A percentile compares a stretch with the other conserved stretches of the same genome.
These are phyloP conservation scores for Ganaspis brasiliensis DNA, from an alignment of 2,888 invertebrate genomes.

Conservation along the genomic window DNA sequence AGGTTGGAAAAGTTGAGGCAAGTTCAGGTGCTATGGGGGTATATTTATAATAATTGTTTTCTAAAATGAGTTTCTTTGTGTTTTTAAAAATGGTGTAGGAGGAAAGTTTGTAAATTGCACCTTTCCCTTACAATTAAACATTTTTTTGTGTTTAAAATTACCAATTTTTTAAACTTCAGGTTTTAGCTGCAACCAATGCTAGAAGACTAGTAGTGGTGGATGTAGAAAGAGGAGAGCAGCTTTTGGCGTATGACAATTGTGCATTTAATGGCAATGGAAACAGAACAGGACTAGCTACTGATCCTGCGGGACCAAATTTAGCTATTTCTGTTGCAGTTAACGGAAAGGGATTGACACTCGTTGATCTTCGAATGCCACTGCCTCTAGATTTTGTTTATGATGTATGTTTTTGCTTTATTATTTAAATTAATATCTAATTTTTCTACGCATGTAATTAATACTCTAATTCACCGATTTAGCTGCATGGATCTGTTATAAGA, in stretches of 20 bases:
- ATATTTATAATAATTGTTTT: too few relatives aligned
- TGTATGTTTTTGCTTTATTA: conserved; percentile 69
- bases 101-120: too few relatives aligned
- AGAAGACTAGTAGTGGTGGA: conserved; percentile 81
- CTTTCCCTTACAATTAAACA: too few relatives aligned
- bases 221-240: conserved; percentile 80
- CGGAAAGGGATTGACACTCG: conserved; percentile 81
- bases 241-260: conserved; percentile 81
- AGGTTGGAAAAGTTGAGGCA: too few relatives aligned
- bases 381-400: conserved; percentile 81
- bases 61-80: too few relatives aligned
- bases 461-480: conserved; percentile 65
- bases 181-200: conserved; percentile 81
- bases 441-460: background rate
- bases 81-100: too few relatives aligned
- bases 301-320: conserved; percentile 80
- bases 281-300: conserved; percentile 80
- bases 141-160: too few relatives aligned
- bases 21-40: too few relatives aligned
- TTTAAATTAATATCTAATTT: background rate
- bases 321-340: conserved; percentile 81
- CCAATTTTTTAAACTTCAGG: too few relatives aligned
- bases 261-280: conserved; percentile 79
- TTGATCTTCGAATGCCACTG: conserved; percentile 81
- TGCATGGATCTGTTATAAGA: conserved; percentile 79